A percentile compares a stretch with the other conserved stretches of the same genome.
phyloP scores from a whole-genome alignment of 1,140 invertebrate genomes.

The Hyphantria cunea region DNA sequence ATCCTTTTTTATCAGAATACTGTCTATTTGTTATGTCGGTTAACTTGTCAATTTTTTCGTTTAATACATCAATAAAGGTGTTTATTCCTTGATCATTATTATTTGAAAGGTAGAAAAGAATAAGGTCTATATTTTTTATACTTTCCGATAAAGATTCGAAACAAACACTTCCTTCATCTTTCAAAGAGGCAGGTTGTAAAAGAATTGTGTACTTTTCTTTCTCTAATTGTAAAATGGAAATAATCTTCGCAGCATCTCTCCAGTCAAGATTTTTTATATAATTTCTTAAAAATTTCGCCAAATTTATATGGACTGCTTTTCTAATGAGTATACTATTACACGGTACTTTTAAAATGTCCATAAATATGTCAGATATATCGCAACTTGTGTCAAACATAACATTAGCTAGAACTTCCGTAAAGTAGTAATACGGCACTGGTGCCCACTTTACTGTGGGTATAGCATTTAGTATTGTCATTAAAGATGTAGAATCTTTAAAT shows the following conservation, averaged over 20 bases:
- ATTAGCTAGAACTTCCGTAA: constrained; percentile 47
- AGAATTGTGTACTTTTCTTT: no score
- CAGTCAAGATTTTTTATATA: constrained; percentile 34
- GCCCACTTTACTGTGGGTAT: constrained; percentile 60
- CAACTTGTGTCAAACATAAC: constrained; percentile 31
- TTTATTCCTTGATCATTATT: constrained; percentile 29
- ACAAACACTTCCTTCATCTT: constrained; percentile 43
- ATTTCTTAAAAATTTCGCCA: constrained; percentile 54
- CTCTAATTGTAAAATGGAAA: no score
- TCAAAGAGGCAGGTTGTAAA: no score
- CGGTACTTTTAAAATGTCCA: constrained; percentile 56
- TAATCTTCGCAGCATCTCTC: no score
- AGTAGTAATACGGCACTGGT: constrained; percentile 63
- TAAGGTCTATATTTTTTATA: constrained; percentile 50
- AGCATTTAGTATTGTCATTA: constrained; percentile 48
- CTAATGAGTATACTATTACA: constrained; percentile 65
- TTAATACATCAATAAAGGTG: constrained; percentile 45
- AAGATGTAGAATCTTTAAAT: constrained; percentile 38
- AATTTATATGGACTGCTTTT: constrained; percentile 55
- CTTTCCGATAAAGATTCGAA: constrained; percentile 38
- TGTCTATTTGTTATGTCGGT: constrained; percentile 46
- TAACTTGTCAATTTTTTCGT: constrained; percentile 46
- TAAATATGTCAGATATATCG: constrained; percentile 36
- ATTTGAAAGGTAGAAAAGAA: constrained; percentile 54
- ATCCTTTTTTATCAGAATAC: constrained; percentile 55